A percentile compares a stretch with the other conserved stretches of the same genome.
phyloP scores from a whole-genome alignment of 2,113 vertebrate species.

The Xiphorhynchus elegans region DNA sequence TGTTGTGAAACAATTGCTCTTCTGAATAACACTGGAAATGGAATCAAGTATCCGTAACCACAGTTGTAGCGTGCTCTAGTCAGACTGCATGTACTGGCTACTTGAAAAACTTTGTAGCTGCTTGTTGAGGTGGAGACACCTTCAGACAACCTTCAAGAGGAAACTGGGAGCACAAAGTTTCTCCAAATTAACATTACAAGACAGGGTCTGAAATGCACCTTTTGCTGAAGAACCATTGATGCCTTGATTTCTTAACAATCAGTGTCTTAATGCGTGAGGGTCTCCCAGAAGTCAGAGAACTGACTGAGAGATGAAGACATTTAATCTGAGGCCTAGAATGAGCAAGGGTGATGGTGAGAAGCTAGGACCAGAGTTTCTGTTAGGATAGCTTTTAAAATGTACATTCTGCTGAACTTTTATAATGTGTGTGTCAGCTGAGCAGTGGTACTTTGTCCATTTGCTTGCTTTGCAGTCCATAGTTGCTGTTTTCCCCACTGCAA shows the following conservation, averaged over 20 bases:
- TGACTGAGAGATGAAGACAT: neutral
- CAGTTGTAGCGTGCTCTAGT: accelerated
- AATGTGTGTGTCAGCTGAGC: neutral
- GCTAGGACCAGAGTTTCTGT: neutral
- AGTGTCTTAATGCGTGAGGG: neutral
- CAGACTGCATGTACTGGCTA: neutral
- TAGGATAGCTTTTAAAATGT: neutral
- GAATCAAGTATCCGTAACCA: neutral
- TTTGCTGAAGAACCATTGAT: neutral
- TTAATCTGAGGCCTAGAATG: neutral
- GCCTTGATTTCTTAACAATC: neutral
- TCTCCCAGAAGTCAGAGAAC: neutral
- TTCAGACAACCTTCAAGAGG: neutral
- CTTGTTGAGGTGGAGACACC: neutral
- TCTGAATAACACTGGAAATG: neutral
- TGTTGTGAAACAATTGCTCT: neutral
- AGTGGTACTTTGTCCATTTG: neutral
- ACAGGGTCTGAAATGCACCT: neutral
- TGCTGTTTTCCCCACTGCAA: neutral
- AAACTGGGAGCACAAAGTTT: neutral
- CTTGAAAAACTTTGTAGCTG: neutral
- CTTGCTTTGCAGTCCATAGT: neutral
- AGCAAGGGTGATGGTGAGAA: neutral
- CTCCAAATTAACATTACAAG: neutral
- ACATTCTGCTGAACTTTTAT: neutral